Conservation (phyloP, 2,888 invertebrate species). For the Drosophila ustulata region DNA sequence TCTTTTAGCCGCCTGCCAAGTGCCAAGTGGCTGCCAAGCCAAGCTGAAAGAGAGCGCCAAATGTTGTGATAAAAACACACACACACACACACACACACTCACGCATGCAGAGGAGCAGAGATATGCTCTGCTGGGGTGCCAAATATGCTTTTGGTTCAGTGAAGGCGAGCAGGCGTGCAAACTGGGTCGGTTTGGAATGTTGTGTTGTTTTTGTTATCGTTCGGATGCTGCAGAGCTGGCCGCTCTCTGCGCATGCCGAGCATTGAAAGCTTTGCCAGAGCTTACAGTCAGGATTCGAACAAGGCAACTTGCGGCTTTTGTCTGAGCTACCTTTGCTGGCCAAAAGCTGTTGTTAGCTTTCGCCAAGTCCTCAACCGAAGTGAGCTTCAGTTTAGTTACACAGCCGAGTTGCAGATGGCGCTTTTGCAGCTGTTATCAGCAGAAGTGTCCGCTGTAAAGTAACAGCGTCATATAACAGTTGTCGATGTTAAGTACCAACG, state of each 20-base stretch:
- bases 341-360: neutral
- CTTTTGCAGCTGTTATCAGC: conserved; percentile 9
- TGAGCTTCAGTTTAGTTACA: neutral
- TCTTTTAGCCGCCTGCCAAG: conserved; percentile 51
- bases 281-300: conserved; percentile 19
- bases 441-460: neutral
- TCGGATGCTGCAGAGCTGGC: conserved; percentile 46
- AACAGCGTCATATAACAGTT: neutral
- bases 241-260: conserved; percentile 56
- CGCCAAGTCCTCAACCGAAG: conserved; percentile 13
- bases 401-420: conserved; percentile 1
- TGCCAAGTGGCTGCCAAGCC: conserved; percentile 12
- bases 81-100: conserved; percentile 23
- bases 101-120: conserved; percentile 35
- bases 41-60: conserved; percentile 26
- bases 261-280: conserved; percentile 2
- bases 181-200: conserved; percentile 46
- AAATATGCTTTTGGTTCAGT: conserved; percentile 56
- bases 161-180: conserved; percentile 43
- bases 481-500: neutral
- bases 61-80: conserved; percentile 68
- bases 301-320: conserved; percentile 8
- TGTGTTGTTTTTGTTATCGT: conserved; percentile 4
- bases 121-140: conserved; percentile 38
- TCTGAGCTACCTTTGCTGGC: neutral